Conservation (phyloP, 30 jellyfish, hydroid and myxozoan genomes). For the Cassiopea xamachana region DNA sequence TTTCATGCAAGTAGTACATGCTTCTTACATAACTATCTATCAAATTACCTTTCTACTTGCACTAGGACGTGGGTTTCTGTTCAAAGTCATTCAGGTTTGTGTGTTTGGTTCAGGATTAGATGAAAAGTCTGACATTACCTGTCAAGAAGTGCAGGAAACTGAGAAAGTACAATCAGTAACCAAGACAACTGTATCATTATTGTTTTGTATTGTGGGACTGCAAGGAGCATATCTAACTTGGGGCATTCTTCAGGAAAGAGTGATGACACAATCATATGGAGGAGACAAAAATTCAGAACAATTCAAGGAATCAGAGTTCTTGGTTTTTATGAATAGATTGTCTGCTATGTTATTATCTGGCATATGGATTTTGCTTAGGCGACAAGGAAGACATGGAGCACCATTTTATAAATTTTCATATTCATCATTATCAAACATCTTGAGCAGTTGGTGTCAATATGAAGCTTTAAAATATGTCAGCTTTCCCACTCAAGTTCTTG, state of each 20-base stretch:
- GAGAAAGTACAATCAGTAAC: constrained; percentile 12
- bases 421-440: constrained; percentile 89
- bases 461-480: constrained; percentile 97
- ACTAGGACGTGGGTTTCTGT: constrained; percentile 77
- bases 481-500: constrained; percentile 98
- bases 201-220: constrained; percentile 78
- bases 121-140: constrained; percentile 25
- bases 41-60: background rate
- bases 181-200: constrained; percentile 45
- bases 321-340: constrained; percentile 89
- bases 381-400: constrained; percentile 76
- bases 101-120: constrained; percentile 70
- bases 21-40: background rate
- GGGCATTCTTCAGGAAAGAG: constrained; percentile 97
- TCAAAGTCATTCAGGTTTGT: constrained; percentile 68
- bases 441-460: constrained; percentile 99
- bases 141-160: constrained; percentile 4
- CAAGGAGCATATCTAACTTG: constrained; percentile 93
- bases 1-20: too few species aligned
- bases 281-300: constrained; percentile 49
- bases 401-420: constrained; percentile 88
- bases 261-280: constrained; percentile 95
- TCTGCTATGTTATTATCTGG: constrained; percentile 86
- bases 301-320: constrained; percentile 89
- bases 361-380: constrained; percentile 45